Conservation (phyloP, 2,888 invertebrate genomes). For the Gastracanthus pulcherrimus region DNA sequence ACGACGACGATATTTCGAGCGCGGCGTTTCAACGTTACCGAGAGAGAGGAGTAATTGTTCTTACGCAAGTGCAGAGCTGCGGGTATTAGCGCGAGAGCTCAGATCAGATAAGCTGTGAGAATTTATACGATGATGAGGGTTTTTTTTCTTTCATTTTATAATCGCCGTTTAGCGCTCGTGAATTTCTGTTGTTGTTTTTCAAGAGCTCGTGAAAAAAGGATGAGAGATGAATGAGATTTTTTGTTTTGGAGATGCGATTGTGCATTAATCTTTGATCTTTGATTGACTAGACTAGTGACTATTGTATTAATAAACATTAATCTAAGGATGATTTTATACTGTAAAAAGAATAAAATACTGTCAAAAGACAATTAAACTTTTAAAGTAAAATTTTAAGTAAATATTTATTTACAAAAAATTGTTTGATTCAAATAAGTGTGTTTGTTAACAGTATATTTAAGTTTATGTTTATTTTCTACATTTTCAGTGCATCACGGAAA, state of each 20-base stretch:
- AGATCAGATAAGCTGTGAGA: not conserved
- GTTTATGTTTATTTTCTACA: no score
- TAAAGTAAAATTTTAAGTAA: no score
- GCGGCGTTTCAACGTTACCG: not conserved
- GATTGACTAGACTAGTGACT: no score
- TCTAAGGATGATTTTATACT: no score
- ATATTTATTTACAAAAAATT: no score
- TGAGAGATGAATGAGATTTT: not conserved
- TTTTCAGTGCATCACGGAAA: no score
- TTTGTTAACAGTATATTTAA: no score
- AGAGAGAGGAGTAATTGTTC: constrained; percentile 20
- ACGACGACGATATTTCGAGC: not conserved
- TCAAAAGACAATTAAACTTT: no score
- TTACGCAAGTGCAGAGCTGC: not conserved
- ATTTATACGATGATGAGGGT: constrained; percentile 23
- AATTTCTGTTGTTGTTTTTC: not conserved
- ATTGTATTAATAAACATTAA: no score
- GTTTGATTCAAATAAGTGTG: no score
- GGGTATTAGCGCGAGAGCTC: not conserved
- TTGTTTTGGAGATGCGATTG: not conserved
- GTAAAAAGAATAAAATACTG: no score
- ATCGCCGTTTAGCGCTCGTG: constrained; percentile 1
- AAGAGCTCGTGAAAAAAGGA: not conserved
- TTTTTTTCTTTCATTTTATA: not conserved
- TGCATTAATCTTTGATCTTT: no score